Conservation (phyloP, 2,797 vertebrate genomes). For the Falco naumanni region DNA sequence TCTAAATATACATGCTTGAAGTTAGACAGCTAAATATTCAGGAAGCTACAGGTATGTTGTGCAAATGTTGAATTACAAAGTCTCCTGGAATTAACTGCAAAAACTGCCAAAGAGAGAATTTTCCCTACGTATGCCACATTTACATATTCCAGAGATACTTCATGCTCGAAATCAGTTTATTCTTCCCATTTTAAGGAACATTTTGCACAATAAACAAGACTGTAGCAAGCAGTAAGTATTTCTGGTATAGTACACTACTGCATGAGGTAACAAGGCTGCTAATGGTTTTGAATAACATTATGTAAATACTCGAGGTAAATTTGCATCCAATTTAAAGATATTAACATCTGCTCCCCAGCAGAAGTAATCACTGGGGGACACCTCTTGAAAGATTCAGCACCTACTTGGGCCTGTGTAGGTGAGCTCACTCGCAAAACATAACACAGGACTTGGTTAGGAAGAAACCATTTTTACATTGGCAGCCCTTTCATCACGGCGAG, state of each 20-base stretch:
- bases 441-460: neutral
- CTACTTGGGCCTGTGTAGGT: neutral
- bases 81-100: neutral
- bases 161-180: neutral
- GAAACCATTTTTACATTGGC: neutral
- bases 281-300: neutral
- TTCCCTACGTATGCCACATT: neutral
- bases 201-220: neutral
- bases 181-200: neutral
- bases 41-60: neutral
- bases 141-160: neutral
- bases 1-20: neutral
- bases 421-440: neutral
- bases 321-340: neutral
- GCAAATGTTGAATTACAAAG: neutral
- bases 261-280: neutral
- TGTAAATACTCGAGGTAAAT: neutral
- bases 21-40: neutral
- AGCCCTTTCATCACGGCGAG: neutral
- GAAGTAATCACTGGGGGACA: neutral
- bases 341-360: constrained; percentile 11
- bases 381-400: neutral
- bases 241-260: neutral
- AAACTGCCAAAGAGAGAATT: neutral
- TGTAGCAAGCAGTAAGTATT: neutral